Evolutionary conservation across 2,888 invertebrate genomes (phyloP), one percentile per base, ranked within the genome.

Genomic region (Plusia festucae): DNA sequence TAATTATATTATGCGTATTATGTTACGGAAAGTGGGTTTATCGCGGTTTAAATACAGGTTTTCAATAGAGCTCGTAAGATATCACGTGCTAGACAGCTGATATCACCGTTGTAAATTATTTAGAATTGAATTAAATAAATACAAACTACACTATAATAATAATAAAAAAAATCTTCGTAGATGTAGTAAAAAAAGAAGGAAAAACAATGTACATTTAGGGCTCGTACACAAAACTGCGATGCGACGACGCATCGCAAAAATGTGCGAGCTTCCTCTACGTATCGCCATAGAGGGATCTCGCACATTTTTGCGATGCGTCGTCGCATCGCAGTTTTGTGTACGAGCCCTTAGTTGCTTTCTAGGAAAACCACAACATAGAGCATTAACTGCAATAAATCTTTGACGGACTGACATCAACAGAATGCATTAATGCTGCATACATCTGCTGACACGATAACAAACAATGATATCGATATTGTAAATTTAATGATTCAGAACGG

Each of bases 401-500:
- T 58, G 18, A 49, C 34, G 52, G 9, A 53, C 32, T 20, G 52
- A 49, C 54, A 54, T 54, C 34, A 20, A 52, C 52, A 20, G 24
- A 18, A 7, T 65, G 58, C 65, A 70, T 55, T 55, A 53, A 55
- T 53, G 46, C 58, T 59, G 63, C 59, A 49, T 64, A 65, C 75
- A 76, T 78, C 58, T 76, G 79, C 66, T 65, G 59, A 65, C 69
- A 64, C 73, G 63, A 54, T 69, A 56, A 68, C 76, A 76, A 56
- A 68, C 76, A 76, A 76, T 75, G 82, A 78, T 89, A 91, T 88
- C 89, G 85, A 90, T 90, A 88, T 79, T 54, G 60, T 78, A 83
- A 79, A 86, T 81, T 86, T 85, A 91, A 90, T 91, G 92, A 88
- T 82, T 88, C 88, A 89, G 87, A 92, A 90, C 93, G 89, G 89